Percentiles rank a stretch among this genome's conserved stretches.
phyloP scores from a whole-genome alignment of 1,140 invertebrate species.

The Drosophila bifasciata region DNA sequence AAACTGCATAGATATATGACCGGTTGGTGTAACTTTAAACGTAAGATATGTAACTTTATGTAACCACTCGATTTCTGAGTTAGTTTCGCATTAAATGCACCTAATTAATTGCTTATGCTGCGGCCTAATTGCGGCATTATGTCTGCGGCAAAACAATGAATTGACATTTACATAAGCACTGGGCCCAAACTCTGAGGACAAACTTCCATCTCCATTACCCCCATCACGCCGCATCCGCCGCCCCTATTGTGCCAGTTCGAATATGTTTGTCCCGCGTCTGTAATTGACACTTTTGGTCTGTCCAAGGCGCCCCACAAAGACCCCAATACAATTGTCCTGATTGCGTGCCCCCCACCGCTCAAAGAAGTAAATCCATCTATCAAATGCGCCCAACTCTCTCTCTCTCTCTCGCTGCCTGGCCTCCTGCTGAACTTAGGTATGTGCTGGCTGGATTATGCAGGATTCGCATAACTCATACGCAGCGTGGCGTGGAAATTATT shows the following conservation, averaged over 20 bases:
- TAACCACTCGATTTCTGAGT: slow-evolving; percentile 1
- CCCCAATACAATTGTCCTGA: slow-evolving; percentile 70
- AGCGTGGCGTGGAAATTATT: slow-evolving; percentile 54
- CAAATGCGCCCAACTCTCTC: slow-evolving; percentile 14
- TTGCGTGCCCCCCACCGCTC: slow-evolving; percentile 27
- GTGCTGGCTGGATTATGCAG: slow-evolving; percentile 48
- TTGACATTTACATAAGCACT: slow-evolving; percentile 75
- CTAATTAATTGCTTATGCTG: slow-evolving; percentile 59
- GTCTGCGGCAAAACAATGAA: slow-evolving; percentile 62
- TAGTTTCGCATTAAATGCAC: slow-evolving; percentile 28
- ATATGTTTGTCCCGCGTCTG: slow-evolving; percentile 45
- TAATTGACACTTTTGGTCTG: slow-evolving; percentile 67
- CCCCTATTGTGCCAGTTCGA: not conserved
- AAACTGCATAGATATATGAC: too few species aligned
- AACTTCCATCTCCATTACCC: slow-evolving; percentile 7
- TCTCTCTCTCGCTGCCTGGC: not conserved
- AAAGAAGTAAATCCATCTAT: slow-evolving; percentile 38
- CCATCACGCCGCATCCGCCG: not conserved
- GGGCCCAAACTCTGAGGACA: slow-evolving; percentile 16
- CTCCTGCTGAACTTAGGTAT: not conserved
- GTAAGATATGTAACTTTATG: not conserved
- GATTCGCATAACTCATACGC: slow-evolving; percentile 55
- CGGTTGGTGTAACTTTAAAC: too few species aligned
- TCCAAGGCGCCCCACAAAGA: slow-evolving; percentile 37
- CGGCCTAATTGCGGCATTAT: slow-evolving; percentile 68